Percentiles rank a stretch among this genome's conserved stretches.
Conservation (phyloP, 2,113 vertebrate species). For the Etheostoma cragini region DNA sequence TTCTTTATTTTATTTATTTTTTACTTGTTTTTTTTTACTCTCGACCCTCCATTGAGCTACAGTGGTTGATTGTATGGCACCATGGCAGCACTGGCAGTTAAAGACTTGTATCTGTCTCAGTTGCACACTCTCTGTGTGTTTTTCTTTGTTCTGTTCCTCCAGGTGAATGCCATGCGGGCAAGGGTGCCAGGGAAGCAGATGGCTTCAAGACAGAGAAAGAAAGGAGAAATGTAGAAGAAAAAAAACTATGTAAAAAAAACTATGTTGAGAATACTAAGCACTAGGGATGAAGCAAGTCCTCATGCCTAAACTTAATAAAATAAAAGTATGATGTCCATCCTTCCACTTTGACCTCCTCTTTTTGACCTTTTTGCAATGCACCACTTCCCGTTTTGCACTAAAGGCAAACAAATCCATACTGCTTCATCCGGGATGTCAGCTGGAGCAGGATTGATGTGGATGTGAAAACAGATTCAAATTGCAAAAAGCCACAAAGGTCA, state of each 20-base stretch:
- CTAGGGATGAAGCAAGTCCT: background rate
- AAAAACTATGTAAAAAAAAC: conserved; percentile 29
- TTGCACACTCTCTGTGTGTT: conserved; percentile 14
- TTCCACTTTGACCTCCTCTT: too few relatives aligned
- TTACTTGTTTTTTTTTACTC: conserved; percentile 16
- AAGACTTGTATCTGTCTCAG: conserved; percentile 51
- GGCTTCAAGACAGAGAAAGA: conserved; percentile 69
- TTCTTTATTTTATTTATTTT: background rate
- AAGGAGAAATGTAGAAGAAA: conserved; percentile 23
- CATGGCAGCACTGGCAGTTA: conserved; percentile 46
- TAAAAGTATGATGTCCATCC: too few relatives aligned
- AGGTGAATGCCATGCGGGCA: conserved; percentile 77
- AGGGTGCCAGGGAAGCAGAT: conserved; percentile 91
- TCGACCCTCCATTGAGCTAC: conserved; percentile 20
- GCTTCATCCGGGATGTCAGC: too few relatives aligned
- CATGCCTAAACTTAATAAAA: background rate
- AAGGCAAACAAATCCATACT: too few relatives aligned
- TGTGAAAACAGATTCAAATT: too few relatives aligned
- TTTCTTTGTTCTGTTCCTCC: conserved; percentile 13
- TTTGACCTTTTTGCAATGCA: too few relatives aligned
- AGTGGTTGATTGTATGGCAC: conserved; percentile 30
- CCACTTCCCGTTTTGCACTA: too few relatives aligned
- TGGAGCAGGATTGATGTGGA: too few relatives aligned
- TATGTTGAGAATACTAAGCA: conserved; percentile 51
- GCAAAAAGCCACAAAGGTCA: too few relatives aligned